Evolutionary conservation across 2,888 invertebrate genomes (phyloP), one percentile per base, ranked within the genome.

Genomic region (Pasiphila rectangulata): DNA sequence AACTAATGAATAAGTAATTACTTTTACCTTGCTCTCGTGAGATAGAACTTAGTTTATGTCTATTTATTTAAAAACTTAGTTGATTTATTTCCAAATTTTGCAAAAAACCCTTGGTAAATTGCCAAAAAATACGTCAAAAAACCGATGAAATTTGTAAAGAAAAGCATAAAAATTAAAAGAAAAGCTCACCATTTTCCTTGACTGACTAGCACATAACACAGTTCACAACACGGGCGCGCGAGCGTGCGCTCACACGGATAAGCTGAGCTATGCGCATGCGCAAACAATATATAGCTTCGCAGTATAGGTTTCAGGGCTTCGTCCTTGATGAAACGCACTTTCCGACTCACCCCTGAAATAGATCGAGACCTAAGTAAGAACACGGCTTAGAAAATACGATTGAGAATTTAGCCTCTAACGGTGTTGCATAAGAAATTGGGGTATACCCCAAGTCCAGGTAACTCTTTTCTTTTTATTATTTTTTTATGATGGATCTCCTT

Each of bases 201-300:
- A 44, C 34, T 61, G 62, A 56, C 68, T 73, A 72, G 61, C 72
- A 74, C 74, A 71, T 66, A 46, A 30, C 69, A 62, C 66, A 48
- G 25, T 59, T 58, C 59, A 65, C 72, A 60, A 61, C 57, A 61
- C 57, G 61, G 63, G 63, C 72, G 70, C 66, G 69, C 59, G 57
- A 46, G 53, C 53, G 53, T 67, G 64, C 65, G 69, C 69, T 58
- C 59, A 43, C 60, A 54, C 69, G 67, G 60, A 67, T 72, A 70
- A 73, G 64, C 68, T 59, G 54, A 43, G 61, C 56, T 46, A 46
- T 57, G 51, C 57, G 46, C 48, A 25, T 23, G 48, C 62, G 51
- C 61, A 59, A 62, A 59, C 59, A 64, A 72, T 78, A 75, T 76
- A 77, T 75, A 78, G 67, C 60, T 52, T 67, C 65, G 62, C 41